Evolutionary conservation across 2,888 invertebrate species (phyloP), one percentile per base, ranked within the genome.

Genomic region (Ischnura elegans): DNA sequence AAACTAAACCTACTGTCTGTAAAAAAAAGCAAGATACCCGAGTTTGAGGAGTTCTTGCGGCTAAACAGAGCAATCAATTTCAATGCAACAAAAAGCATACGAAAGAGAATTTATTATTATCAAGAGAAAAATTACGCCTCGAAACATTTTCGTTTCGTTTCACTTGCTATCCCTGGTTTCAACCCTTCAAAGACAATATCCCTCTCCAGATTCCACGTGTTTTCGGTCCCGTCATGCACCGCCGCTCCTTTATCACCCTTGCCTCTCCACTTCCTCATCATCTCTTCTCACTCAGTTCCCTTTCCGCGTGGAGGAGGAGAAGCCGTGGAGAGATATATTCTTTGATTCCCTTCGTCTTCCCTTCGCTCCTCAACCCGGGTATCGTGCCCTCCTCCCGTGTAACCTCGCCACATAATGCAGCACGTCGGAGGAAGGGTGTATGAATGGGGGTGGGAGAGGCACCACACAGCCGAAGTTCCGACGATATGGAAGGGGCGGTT

Each of bases 401-500:
- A 36, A 36, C 76, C 76, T 13, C 36, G 76, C 76, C 76, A 8
- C 36, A 36, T 36, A 36, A 25, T 76, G 76, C 25, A 13, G 36
- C 6, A n/a, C n/a, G n/a, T n/a, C n/a, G n/a, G n/a, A n/a, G n/a
- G 13, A 76, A 36, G 76, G 29, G 76, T 6, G 61, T 13, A n/a
- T 29, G 76, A 10, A 76, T 76, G 86, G 46, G 19, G 25, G 45
- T 76, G 90, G 61, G n/a, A 90, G 61, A 61, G 61, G 61, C 66
- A 45, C 90, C 90, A 66, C 51, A 19, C 90, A 90, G 55, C 90
- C 90, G 90, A 66, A 90, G 90, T 61, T 61, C 66, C 90, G 90
- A 55, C 90, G 90, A 90, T 90, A 90, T 90, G 90, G 90, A 90
- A 90, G 90, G 90, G 90, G 90, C 84, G 93, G 84, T 87, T 93